Conservation (phyloP, 2,888 invertebrate genomes). For the Yponomeuta plumbellus region DNA sequence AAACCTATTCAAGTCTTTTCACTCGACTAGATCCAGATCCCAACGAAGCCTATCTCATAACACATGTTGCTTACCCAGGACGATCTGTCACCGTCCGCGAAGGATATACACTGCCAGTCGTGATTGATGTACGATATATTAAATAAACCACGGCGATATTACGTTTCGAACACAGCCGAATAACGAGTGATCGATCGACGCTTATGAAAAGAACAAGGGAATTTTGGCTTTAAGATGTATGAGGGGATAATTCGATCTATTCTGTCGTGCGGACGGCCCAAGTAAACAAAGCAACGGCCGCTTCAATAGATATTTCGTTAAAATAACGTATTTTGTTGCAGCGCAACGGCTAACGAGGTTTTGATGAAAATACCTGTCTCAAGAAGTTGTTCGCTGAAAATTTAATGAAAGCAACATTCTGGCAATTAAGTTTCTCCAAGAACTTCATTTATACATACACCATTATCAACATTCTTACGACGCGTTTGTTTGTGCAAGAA, state of each 20-base stretch:
- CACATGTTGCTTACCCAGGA: conserved; percentile 49
- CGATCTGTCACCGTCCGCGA: conserved; percentile 57
- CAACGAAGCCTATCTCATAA: conserved; percentile 28
- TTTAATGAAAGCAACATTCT: background rate
- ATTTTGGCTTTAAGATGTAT: conserved; percentile 1
- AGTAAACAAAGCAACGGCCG: no score
- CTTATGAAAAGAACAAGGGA: conserved; percentile 38
- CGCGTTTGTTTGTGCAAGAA: background rate
- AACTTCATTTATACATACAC: background rate
- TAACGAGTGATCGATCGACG: conserved; percentile 56
- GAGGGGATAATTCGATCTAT: background rate
- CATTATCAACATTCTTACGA: background rate
- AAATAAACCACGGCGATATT: conserved; percentile 68
- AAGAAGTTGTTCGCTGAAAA: no score
- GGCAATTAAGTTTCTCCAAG: background rate
- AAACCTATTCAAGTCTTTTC: background rate
- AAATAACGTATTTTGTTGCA: background rate
- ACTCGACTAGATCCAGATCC: background rate
- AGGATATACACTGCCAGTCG: conserved; percentile 44
- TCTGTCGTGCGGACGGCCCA: background rate
- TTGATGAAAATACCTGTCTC: no score
- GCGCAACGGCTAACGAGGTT: background rate
- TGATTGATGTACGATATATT: conserved; percentile 71
- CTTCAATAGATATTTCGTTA: no score
- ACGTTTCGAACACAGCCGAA: conserved; percentile 65